Percentiles rank a stretch among this genome's conserved stretches.
These are phyloP conservation scores for Liposcelis brunnea DNA, from an alignment of 2,888 invertebrate genomes.

Conservation along the genomic window DNA sequence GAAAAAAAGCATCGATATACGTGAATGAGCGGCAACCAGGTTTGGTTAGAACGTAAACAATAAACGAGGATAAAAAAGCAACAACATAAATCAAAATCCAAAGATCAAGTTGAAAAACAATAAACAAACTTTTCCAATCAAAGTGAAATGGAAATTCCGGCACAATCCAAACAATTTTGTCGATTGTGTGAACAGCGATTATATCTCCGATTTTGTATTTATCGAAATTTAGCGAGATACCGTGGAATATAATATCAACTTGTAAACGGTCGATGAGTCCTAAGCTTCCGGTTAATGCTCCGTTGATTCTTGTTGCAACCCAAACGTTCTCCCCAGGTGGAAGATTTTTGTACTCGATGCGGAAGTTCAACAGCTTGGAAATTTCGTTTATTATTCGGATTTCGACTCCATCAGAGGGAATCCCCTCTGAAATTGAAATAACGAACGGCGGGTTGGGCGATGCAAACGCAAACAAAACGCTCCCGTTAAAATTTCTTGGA, in stretches of 20 bases:
- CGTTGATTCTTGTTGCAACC: not conserved
- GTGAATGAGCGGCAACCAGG: too few species aligned
- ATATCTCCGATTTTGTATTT: not conserved
- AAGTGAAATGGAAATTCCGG: not conserved
- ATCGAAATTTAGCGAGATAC: not conserved
- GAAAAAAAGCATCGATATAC: too few species aligned
- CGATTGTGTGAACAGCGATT: not conserved
- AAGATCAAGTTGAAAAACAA: not conserved
- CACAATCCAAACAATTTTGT: not conserved
- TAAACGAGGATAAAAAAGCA: not conserved
- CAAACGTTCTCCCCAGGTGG: not conserved
- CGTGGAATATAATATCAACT: slow-evolving; percentile 6
- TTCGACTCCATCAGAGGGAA: not conserved
- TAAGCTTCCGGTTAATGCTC: not conserved
- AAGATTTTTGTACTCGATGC: not conserved
- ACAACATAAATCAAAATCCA: not conserved
- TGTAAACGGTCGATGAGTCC: not conserved
- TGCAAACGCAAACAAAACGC: too few species aligned
- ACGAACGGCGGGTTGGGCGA: not conserved
- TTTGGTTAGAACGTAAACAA: not conserved
- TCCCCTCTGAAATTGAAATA: not conserved
- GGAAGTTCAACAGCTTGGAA: not conserved
- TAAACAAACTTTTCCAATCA: not conserved
- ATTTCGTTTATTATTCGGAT: not conserved
- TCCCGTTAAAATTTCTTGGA: too few species aligned